Evolutionary conservation across 2,797 vertebrate genomes (phyloP), one percentile per base, ranked within the genome.

Genomic region (Rhynchonycteris naso): DNA sequence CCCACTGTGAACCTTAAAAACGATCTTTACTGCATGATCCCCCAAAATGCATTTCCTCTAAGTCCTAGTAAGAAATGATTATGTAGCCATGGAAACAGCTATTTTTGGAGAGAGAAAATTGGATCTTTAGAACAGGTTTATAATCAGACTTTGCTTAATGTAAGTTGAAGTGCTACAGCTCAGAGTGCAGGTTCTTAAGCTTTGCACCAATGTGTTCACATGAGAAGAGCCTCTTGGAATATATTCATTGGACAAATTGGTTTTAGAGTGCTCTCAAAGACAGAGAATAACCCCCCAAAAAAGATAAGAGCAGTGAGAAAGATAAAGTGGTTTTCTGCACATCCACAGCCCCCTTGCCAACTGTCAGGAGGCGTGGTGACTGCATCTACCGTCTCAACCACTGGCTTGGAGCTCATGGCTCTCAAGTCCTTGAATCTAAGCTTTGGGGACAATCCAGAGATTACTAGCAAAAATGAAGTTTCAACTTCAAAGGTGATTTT

Each of bases 131-230:
- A 98, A 97, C 90, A 96, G 98, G 96, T 74, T 98, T 98, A 95
- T 98, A 97, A 97, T 95, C 96, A 96, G 98, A 94, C 98, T 93
- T 92, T 83, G 84, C 91, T 98, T 98, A 98, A 98, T 98, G 98
- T 97, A 96, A 97, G 98, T 97, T 97, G 97, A 98, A 98, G 96
- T 98, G 98, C 98, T 98, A 97, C 97, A 93, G 54, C 93, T 96
- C 90, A 87, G 97, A 98, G 98, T 21, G 97, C 96, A 98, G 98
- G 98, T 98, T 96, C 98, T 97, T 97, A 87, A 98, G 98, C 98
- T 98, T 90, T 98, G 98, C 98, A 98, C 98, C 97, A 97, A 98
- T 98, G 98, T 98, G 98, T 99, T 99, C 98, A 98, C 98, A 90
- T 93, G 98, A 97, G 93, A 80, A 94, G 88, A 98, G 96, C 98